These are phyloP conservation scores for Andrena dorsata DNA, from an alignment of 2,888 invertebrate genomes.

Conservation along the genomic window DNA sequence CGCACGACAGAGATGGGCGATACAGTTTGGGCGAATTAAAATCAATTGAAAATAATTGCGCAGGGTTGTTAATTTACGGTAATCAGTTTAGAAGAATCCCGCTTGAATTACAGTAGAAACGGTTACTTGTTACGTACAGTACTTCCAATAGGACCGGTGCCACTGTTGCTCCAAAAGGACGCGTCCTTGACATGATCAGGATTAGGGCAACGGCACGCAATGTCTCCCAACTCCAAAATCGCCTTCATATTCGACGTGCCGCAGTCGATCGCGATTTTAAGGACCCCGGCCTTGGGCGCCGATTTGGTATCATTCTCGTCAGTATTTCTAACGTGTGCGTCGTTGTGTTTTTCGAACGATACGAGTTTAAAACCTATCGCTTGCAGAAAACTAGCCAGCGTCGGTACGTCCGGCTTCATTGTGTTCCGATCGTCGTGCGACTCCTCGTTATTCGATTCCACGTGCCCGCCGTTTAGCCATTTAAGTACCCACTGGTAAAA, in stretches of 20 bases:
- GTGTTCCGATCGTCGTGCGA: too few relatives aligned
- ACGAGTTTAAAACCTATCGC: conserved; percentile 79
- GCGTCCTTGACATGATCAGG: conserved; percentile 74
- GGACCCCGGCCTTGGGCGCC: conserved; percentile 35
- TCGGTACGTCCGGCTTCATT: conserved; percentile 75
- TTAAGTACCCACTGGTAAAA: conserved; percentile 77
- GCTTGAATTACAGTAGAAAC: background rate
- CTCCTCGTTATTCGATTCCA: conserved; percentile 59
- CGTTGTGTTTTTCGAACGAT: conserved; percentile 72
- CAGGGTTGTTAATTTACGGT: background rate
- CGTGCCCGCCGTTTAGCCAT: conserved; percentile 69
- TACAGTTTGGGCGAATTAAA: background rate
- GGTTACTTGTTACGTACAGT: conserved; percentile 57
- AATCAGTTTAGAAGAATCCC: background rate
- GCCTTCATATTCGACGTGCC: conserved; percentile 79
- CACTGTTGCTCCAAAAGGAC: conserved; percentile 80
- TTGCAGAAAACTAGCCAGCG: conserved; percentile 77
- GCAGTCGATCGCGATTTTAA: conserved; percentile 76
- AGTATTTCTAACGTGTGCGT: background rate
- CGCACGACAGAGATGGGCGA: too few relatives aligned
- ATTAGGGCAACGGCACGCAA: conserved; percentile 78
- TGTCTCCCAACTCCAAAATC: conserved; percentile 74
- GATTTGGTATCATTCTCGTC: background rate
- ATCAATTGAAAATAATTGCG: background rate
- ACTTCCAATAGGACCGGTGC: conserved; percentile 73